Conservation (phyloP, 2,888 invertebrate species). For the Melikaiella ostensackeni region DNA sequence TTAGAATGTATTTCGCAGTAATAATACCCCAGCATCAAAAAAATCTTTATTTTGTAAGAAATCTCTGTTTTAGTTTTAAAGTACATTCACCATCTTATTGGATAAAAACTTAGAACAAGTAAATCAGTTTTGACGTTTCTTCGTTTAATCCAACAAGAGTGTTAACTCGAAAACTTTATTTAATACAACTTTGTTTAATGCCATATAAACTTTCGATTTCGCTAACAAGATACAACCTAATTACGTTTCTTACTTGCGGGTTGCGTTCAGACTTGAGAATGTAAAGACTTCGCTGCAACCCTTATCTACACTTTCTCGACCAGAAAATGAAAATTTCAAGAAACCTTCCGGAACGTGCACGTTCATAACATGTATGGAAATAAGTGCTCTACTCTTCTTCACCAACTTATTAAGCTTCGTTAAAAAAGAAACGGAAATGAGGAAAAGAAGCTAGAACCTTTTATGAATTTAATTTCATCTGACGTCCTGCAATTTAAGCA, state of each 20-base stretch:
- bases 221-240: constrained; percentile 32
- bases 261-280: constrained; percentile 22
- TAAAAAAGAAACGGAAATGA: neutral
- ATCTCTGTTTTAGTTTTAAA: neutral
- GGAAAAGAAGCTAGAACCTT: neutral
- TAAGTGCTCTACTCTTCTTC: constrained; percentile 10
- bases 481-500: neutral
- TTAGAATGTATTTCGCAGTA: neutral
- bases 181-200: constrained; percentile 34
- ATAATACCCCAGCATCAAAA: neutral
- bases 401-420: constrained; percentile 30
- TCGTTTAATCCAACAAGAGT: constrained; percentile 16
- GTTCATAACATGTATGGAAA: constrained; percentile 35
- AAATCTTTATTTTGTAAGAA: neutral
- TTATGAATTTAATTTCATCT: neutral
- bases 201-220: constrained; percentile 34
- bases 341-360: constrained; percentile 32
- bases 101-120: neutral
- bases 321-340: constrained; percentile 38
- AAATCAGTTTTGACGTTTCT: constrained; percentile 21
- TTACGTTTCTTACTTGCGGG: neutral
- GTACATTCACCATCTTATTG: neutral
- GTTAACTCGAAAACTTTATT: constrained; percentile 27
- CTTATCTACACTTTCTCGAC: neutral
- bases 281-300: constrained; percentile 12